A percentile compares a stretch with the other conserved stretches of the same genome.
These are phyloP conservation scores for Halictus rubicundus DNA, from an alignment of 1,140 invertebrate genomes.

Conservation along the genomic window DNA sequence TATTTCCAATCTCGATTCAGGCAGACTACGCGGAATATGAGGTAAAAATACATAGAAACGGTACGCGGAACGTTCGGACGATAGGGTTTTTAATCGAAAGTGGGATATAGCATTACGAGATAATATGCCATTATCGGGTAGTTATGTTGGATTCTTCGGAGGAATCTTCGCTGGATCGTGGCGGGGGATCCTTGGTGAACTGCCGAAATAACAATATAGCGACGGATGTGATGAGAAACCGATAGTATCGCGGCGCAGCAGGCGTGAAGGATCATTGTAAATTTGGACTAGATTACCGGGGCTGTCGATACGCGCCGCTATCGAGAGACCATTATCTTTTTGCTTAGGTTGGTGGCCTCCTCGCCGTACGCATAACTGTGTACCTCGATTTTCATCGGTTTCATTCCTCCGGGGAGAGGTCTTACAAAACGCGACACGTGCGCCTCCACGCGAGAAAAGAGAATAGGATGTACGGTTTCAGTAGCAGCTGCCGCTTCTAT, in stretches of 20 bases:
- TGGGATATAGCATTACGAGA: constrained; percentile 49
- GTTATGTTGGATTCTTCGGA: constrained; percentile 62
- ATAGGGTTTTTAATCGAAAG: constrained; percentile 47
- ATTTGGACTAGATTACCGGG: constrained; percentile 34
- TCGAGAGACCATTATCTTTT: constrained; percentile 50
- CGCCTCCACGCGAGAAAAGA: constrained; percentile 15
- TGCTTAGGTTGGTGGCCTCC: constrained; percentile 11
- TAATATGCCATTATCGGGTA: constrained; percentile 62
- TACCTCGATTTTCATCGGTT: constrained; percentile 56
- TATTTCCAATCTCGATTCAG: constrained; percentile 38
- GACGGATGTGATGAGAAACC: constrained; percentile 69
- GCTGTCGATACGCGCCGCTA: constrained; percentile 43
- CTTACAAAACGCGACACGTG: constrained; percentile 43
- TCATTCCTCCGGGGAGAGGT: constrained; percentile 30
- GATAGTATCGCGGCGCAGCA: constrained; percentile 60
- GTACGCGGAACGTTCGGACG: constrained; percentile 54
- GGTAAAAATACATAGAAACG: constrained; percentile 61
- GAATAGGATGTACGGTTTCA: constrained; percentile 15
- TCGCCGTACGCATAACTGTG: constrained; percentile 41
- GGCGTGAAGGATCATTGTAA: constrained; percentile 56
- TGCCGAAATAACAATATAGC: constrained; percentile 63
- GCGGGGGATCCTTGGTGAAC: constrained; percentile 30
- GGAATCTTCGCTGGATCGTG: constrained; percentile 17
- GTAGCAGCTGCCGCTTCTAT: constrained; percentile 50
- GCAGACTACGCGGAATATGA: constrained; percentile 16